phyloP scores from a whole-genome alignment of 1,140 invertebrate genomes.

The Drosophila saltans region DNA sequence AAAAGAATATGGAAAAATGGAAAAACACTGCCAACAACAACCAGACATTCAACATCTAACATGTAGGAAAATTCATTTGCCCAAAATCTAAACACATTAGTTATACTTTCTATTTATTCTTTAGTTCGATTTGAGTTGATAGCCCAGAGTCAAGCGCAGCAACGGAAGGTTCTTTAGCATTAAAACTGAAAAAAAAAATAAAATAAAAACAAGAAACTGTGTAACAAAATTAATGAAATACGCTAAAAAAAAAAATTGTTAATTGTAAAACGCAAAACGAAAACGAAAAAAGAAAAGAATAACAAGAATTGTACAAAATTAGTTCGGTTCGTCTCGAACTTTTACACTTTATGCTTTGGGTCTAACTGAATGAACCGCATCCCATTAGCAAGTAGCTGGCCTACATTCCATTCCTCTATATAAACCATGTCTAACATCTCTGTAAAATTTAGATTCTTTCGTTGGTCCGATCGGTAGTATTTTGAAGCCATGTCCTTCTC shows the following conservation, averaged over 20 bases:
- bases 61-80: slow-evolving; percentile 29
- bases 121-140: slow-evolving; percentile 19
- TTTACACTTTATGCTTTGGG: slow-evolving; percentile 9
- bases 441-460: background rate
- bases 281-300: background rate
- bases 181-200: slow-evolving; percentile 15
- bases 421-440: background rate
- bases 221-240: slow-evolving; percentile 15
- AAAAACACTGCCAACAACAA: slow-evolving; percentile 67
- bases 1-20: slow-evolving; percentile 48
- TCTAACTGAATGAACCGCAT: background rate
- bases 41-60: background rate
- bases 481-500: background rate
- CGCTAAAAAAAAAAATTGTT: slow-evolving; percentile 30
- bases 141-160: slow-evolving; percentile 32
- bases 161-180: slow-evolving; percentile 39
- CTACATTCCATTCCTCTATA: slow-evolving; percentile 23
- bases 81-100: background rate
- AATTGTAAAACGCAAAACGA: slow-evolving; percentile 31
- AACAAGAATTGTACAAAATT: slow-evolving; percentile 37
- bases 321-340: slow-evolving; percentile 32
- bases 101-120: background rate
- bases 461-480: background rate
- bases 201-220: slow-evolving; percentile 11
- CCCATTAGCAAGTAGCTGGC: slow-evolving; percentile 28